Conservation (phyloP, 2,888 invertebrate genomes). For the Phengaris arion region DNA sequence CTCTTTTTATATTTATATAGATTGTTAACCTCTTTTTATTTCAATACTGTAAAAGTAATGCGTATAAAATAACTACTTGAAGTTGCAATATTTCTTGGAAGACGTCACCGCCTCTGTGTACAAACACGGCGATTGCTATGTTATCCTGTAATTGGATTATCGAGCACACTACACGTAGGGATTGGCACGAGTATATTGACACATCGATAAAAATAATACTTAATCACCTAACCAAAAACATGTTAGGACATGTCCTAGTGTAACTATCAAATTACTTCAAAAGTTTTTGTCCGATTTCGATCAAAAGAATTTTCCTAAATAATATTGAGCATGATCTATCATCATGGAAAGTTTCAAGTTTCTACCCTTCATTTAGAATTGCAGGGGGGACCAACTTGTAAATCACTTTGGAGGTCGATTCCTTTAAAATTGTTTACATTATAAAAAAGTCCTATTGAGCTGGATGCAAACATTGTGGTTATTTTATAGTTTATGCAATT, state of each 20-base stretch:
- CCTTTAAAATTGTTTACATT: no score
- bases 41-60: no score
- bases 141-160: conserved; percentile 19
- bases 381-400: no score
- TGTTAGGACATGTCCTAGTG: neutral
- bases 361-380: no score
- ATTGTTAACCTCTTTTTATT: no score
- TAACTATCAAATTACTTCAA: neutral
- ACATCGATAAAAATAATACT: neutral
- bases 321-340: neutral
- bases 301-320: no score
- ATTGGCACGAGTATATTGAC: neutral
- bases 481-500: no score
- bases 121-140: neutral
- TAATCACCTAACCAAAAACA: neutral
- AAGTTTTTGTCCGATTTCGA: no score
- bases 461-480: no score
- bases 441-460: no score
- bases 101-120: neutral
- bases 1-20: no score
- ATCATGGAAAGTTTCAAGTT: neutral
- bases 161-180: conserved; percentile 6
- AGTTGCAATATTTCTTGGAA: conserved; percentile 1
- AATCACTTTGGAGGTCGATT: no score
- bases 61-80: neutral